A percentile compares a stretch with the other conserved stretches of the same genome.
Conservation (phyloP, 2,113 vertebrate genomes). For the Delphinapterus leucas region DNA sequence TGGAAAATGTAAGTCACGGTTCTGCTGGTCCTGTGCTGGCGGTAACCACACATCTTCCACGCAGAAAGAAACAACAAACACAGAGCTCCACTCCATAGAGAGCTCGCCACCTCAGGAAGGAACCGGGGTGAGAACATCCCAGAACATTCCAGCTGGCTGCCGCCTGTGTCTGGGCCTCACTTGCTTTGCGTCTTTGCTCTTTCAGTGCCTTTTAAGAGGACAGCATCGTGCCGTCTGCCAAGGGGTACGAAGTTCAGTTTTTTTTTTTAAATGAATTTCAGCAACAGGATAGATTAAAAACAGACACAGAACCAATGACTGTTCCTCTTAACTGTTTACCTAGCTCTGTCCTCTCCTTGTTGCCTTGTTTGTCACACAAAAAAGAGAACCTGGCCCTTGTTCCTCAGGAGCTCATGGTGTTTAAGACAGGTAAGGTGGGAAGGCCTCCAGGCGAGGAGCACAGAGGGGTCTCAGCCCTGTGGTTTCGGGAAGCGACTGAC, state of each 20-base stretch:
- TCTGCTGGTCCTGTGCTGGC: neutral
- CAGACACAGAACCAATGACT: neutral
- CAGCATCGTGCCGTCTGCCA: neutral
- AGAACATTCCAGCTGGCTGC: neutral
- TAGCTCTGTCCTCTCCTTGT: neutral
- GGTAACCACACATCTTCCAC: neutral
- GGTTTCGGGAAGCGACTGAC: neutral
- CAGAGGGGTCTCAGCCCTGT: neutral
- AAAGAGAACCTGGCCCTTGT: neutral
- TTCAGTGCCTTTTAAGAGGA: neutral
- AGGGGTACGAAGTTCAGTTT: neutral
- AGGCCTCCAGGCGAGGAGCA: neutral
- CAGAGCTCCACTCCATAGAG: neutral
- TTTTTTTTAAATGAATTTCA: neutral
- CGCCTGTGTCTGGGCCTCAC: accelerated
- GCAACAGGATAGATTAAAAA: neutral
- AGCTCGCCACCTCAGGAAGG: neutral
- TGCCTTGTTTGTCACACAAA: neutral
- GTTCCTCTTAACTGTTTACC: neutral
- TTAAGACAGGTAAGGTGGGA: neutral
- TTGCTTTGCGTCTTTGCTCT: neutral
- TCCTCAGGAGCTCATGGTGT: neutral
- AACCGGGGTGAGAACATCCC: neutral
- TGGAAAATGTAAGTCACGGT: neutral
- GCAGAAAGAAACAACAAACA: neutral